Evolutionary conservation across 1,140 invertebrate species (phyloP), one percentile per base, ranked within the genome.

Genomic region (Microplitis mediator): DNA sequence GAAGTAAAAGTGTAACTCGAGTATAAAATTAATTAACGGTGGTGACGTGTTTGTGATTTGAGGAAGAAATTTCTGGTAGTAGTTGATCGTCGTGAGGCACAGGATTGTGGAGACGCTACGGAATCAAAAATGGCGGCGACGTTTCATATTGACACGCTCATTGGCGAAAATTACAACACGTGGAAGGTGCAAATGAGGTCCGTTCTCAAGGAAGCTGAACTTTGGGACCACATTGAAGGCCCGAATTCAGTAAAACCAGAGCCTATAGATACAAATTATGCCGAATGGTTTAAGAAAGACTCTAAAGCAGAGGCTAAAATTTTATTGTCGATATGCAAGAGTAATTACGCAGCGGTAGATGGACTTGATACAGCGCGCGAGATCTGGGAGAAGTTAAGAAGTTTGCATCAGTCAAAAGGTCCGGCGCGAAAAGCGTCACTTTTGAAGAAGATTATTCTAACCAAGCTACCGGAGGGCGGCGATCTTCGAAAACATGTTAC

Each of bases 351-450:
- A 32, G 58, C 58, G 16, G 11, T 31, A 11, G 32, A 61, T 32
- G 16, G 58, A 67, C 52, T 34, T 31, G 13, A 50, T 4, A 75
- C 75, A 8, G 71, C 75, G 14, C 50, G 62, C 11, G 73, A 75
- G 5, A 52, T 76, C 23, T 76, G 75, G 75, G 9, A 54, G 13
- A 74, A 74, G 45, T 45, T 76, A 9, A 39, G 62, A 23, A n/a
- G 5, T 3, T 61, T 56, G n/a, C 60, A 72, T 60, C 66, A 75
- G 70, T 74, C 73, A 16, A 71, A 69, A 63, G 69, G 69, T n/a
- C 75, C 75, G 52, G 74, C 69, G 14, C 14, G 65, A 54, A 75
- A 75, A 63, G 74, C 70, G 9, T 45, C 56, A 36, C 35, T 74
- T 11, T 52, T 74, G 9, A 72, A 75, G 39, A 62, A 16, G 32